Base-by-base conservation (phyloP, 1,140 invertebrate species). In the Drosophila bipectinata region DNA sequence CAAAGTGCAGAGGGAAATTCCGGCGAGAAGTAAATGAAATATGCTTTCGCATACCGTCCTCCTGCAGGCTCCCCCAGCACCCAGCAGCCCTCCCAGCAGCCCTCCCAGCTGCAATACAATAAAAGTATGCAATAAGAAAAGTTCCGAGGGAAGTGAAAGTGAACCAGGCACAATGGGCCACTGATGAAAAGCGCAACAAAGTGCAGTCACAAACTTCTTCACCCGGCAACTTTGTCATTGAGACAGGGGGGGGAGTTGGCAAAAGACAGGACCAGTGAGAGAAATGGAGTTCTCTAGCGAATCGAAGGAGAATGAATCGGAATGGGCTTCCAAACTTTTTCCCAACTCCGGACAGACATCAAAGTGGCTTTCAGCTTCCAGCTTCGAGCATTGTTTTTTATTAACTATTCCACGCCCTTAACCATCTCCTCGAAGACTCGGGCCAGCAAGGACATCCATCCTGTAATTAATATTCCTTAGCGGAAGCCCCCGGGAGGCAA, bases 11-110 rank as follows among this genome's bases (percentile, higher is more conserved):
- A 32, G 8, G n/a, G 14, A 51, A 30, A 41, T 41, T 24, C 41
- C 57, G 52, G 58, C 59, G 68, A 44, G 44, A 66, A 81, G 79
- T 62, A 77, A 77, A 62, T 74, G 69, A 79, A 79, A 81, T 81
- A 80, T 77, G 60, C 41, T 60, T 34, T 59, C 41, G 21, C 37
- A 18, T 34, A 14, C 57, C 18, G 7, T 32, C 9, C 32, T 3
- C 32, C 32, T 10, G 32, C 32, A 9, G 32, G 8, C 8, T 9
- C 10, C 21, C n/a, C 18, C 18, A 18, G 18, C 18, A 1, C 18
- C 18, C 18, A 18, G 18, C 18, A 18, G 1, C 18, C 18, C 1
- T 18, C 18, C 18, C 15, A 15, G 15, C 15, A 15, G 15, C 15
- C 15, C 7, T 21, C 18, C 12, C 14, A 12, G 15, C 26, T n/a